Base-by-base conservation (phyloP, 2,797 vertebrate species). In the Rhinogobio ventralis region DNA sequence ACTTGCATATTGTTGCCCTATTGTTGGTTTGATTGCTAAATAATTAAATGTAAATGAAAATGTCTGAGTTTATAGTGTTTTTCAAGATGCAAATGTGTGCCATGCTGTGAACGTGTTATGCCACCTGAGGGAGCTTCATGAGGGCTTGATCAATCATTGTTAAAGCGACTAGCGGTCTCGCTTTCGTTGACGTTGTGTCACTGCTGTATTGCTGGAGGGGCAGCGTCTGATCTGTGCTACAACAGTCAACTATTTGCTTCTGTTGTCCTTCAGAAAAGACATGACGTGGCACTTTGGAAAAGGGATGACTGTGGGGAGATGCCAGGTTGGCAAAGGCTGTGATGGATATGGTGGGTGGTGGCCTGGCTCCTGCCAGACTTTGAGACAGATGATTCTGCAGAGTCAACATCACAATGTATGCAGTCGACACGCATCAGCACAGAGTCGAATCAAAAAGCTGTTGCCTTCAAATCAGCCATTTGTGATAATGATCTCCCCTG, bases 281-380 rank as follows among this genome's bases (percentile, higher is more conserved):
- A 88, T 88, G 86, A 88, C 57, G 57, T 67, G 25, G 86, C 86
- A 85, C 82, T 86, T 87, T 87, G 74, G 76, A 69, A 85, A 84
- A 80, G 82, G 69, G 49, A 78, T 79, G 74, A 66, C 55, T 82
- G 60, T 7, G 79, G 64, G 67, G 33, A 76, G 15, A 77, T 86
- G 89, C 87, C 89, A 88, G 87, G 30, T 87, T 82, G 75, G 79
- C 75, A 66, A 66, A 57, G 62, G 51, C 11, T 60, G 74, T 88
- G 87, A 88, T 88, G 73, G 79, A 89, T 88, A 82, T n/a, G 67
- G 81, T 51, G 82, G n/a, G 69, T 81, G 72, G 69, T 81, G 79
- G 46, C 80, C 30, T 19, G 20, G 23, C 33, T 84, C 25, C 73
- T 75, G 81, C 85, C 81, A 85, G 68, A 57, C 55, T 42, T 79